Evolutionary conservation across 2,797 vertebrate genomes (phyloP).

Genomic region (Rhyacichthys aspro): DNA sequence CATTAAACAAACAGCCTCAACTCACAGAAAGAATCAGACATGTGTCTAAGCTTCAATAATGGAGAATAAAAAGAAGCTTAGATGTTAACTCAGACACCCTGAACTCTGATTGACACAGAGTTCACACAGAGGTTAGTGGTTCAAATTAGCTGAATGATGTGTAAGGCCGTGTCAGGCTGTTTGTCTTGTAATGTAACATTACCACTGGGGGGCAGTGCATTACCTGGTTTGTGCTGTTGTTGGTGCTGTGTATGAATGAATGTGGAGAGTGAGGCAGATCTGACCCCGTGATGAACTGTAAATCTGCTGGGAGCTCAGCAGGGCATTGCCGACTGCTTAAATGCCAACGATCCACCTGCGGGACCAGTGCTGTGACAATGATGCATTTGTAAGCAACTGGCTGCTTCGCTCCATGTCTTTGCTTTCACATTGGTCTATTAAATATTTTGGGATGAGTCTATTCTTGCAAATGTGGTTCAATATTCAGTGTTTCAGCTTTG

Average conservation of each 20-base stretch:
- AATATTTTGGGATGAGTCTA: conserved; percentile 2
- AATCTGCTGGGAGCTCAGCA: conserved; percentile 71
- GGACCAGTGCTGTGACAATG: conserved; percentile 55
- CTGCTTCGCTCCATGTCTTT: conserved; percentile 19
- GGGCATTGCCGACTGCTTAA: conserved; percentile 69
- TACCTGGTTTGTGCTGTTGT: conserved; percentile 41
- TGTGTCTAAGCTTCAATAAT: conserved; percentile 49
- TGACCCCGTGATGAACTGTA: conserved; percentile 82
- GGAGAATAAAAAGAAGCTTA: conserved; percentile 67
- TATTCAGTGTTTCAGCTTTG: no score
- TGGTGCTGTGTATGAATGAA: conserved; percentile 55
- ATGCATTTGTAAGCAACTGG: conserved; percentile 44
- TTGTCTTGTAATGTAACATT: background rate
- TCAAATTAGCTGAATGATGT: conserved; percentile 61
- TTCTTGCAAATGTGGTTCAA: background rate
- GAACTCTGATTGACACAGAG: conserved; percentile 70
- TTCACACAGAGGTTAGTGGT: conserved; percentile 64
- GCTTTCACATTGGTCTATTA: conserved; percentile 26
- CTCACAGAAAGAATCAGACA: conserved; percentile 29
- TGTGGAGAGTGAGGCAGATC: conserved; percentile 61
- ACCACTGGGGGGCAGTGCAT: conserved; percentile 72
- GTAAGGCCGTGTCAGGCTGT: conserved; percentile 5
- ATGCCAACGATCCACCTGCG: conserved; percentile 74
- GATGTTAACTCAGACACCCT: conserved; percentile 62
- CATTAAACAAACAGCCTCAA: conserved; percentile 37